A percentile compares a stretch with the other conserved stretches of the same genome.
Evolutionary conservation across 2,888 invertebrate genomes (phyloP).

Genomic region (Nebria brevicollis): DNA sequence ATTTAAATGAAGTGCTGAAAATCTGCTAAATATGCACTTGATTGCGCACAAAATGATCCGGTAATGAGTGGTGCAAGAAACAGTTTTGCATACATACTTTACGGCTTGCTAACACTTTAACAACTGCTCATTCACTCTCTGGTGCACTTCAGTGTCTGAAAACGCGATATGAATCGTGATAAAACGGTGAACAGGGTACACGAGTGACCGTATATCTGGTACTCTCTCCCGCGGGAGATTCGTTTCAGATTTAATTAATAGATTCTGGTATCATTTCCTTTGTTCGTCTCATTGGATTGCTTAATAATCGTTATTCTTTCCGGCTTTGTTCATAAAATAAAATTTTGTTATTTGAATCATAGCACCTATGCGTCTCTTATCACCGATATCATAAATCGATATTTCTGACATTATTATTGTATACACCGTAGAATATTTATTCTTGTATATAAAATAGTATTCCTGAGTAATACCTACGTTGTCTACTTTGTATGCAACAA

Average conservation of each 20-base stretch:
- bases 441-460: too few species aligned
- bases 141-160: neutral
- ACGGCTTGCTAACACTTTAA: neutral
- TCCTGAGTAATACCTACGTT: too few species aligned
- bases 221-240: conserved; percentile 3
- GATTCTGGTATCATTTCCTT: conserved; percentile 16
- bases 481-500: neutral
- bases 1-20: neutral
- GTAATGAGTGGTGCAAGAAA: conserved; percentile 3
- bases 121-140: neutral
- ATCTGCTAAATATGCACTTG: neutral
- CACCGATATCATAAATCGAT: neutral
- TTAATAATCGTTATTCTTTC: conserved; percentile 9
- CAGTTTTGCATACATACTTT: neutral
- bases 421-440: too few species aligned
- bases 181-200: conserved; percentile 6
- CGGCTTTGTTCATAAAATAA: conserved; percentile 9
- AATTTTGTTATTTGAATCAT: neutral
- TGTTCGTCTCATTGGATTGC: neutral
- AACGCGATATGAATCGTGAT: conserved; percentile 19
- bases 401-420: neutral
- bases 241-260: conserved; percentile 16
- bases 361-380: neutral
- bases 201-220: neutral
- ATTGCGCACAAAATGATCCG: conserved; percentile 1